phyloP scores from a whole-genome alignment of 2,113 vertebrate genomes.

The Microcebus lehilahytsara region DNA sequence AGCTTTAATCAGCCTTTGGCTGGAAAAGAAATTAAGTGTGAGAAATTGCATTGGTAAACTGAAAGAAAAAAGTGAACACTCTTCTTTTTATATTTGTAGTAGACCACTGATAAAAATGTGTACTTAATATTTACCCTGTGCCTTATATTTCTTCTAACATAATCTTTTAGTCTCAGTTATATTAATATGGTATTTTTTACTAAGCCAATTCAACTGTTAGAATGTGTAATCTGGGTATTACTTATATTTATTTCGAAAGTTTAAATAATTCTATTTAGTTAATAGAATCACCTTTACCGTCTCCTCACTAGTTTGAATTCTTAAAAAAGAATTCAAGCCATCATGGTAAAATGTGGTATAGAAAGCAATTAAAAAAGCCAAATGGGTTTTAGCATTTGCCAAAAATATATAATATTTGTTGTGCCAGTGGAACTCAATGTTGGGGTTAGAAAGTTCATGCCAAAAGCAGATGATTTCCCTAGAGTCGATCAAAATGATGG shows the following conservation, averaged over 20 bases:
- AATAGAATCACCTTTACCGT: conserved; percentile 52
- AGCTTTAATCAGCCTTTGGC: neutral
- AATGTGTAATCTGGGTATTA: conserved; percentile 41
- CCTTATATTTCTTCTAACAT: neutral
- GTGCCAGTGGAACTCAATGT: conserved; percentile 73
- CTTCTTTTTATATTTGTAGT: neutral
- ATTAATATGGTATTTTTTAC: conserved; percentile 28
- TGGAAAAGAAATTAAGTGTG: conserved; percentile 2
- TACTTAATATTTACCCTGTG: neutral
- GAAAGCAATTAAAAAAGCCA: conserved; percentile 54
- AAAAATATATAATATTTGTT: conserved; percentile 68
- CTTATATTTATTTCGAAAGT: conserved; percentile 60
- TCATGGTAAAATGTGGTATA: conserved; percentile 32
- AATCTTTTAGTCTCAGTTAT: neutral
- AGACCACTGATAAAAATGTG: neutral
- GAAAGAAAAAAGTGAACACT: neutral
- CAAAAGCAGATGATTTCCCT: conserved; percentile 86
- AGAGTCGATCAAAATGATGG: conserved; percentile 84
- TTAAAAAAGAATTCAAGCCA: conserved; percentile 48
- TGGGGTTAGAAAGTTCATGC: conserved; percentile 81
- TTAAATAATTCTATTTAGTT: conserved; percentile 50
- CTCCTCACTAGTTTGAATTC: conserved; percentile 47
- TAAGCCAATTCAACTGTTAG: conserved; percentile 43
- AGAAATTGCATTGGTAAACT: conserved; percentile 5
- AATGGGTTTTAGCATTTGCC: conserved; percentile 40